Base-by-base conservation (phyloP, 2,797 vertebrate genomes). In the Hemibagrus guttatus region DNA sequence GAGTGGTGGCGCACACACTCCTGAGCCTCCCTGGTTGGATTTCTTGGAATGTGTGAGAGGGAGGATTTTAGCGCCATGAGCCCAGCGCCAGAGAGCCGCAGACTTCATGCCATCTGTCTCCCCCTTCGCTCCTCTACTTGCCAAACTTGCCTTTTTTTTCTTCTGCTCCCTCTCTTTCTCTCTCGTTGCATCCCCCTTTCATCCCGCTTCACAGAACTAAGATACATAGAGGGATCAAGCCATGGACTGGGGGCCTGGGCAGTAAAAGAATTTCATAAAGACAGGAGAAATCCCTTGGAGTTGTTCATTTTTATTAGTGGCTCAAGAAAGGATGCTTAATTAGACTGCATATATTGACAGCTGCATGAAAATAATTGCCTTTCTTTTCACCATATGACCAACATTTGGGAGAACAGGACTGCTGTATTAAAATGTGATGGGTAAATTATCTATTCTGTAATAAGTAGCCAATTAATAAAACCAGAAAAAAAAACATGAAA, bases 71-170 rank as follows among this genome's bases (percentile, higher is more conserved):
- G 95, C 96, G 95, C 95, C 95, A 96, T 92, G 93, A 93, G 92
- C 95, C 92, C 93, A 92, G 92, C 94, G 95, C 95, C 95, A 96
- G 95, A 95, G 95, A 94, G 94, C 93, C 90, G 94, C 95, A 96
- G 95, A 96, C 95, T 96, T 95, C 94, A 93, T 94, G 95, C 96
- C 96, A 96, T 96, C 96, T 96, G 95, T 96, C 95, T 95, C 95
- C 94, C 94, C 94, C 95, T 96, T 90, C 95, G 91, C 92, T 95
- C 93, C 89, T 93, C 87, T 89, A 93, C 86, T 91, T 96, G 96
- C 95, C 96, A 96, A 95, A 95, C 95, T 95, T 94, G 95, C 94
- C 95, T 95, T 95, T 95, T 94, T 95, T 94, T 89, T 89, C 87
- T 85, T 84, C 91, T 93, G 64, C 76, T 84, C 81, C 87, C 81